Evolutionary conservation across 2,797 vertebrate genomes (phyloP).

Genomic region (Micropoecilia bifurca): DNA sequence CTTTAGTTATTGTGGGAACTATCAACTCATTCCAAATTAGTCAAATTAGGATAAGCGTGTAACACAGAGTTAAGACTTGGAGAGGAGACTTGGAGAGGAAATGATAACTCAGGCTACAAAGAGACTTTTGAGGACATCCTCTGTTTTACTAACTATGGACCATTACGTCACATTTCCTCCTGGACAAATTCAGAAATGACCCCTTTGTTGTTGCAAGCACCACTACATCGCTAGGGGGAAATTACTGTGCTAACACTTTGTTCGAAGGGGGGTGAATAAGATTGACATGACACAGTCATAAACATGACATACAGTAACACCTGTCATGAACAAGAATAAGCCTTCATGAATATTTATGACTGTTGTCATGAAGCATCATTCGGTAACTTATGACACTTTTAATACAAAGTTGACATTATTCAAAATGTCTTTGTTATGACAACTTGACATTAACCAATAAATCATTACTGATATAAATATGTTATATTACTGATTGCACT

Average conservation of each 20-base stretch:
- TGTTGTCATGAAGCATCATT: too few relatives aligned
- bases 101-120: constrained; percentile 35
- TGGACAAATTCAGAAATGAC: constrained; percentile 23
- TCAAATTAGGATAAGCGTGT: constrained; percentile 34
- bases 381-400: too few relatives aligned
- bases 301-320: too few relatives aligned
- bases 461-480: too few relatives aligned
- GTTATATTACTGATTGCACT: too few relatives aligned
- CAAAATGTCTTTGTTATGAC: too few relatives aligned
- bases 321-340: too few relatives aligned
- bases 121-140: constrained; percentile 45
- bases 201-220: constrained; percentile 25
- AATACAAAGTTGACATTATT: too few relatives aligned
- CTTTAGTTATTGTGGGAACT: not conserved
- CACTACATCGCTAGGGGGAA: not conserved
- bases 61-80: constrained; percentile 37
- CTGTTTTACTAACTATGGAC: constrained; percentile 58
- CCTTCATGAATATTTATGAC: too few relatives aligned
- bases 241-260: not conserved
- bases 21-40: not conserved
- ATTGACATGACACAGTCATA: too few relatives aligned
- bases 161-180: constrained; percentile 67
- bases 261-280: too few relatives aligned
- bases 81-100: constrained; percentile 40
- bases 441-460: too few relatives aligned